Evolutionary conservation across 2,888 invertebrate genomes (phyloP).

Genomic region (Tenthredo distinguenda): DNA sequence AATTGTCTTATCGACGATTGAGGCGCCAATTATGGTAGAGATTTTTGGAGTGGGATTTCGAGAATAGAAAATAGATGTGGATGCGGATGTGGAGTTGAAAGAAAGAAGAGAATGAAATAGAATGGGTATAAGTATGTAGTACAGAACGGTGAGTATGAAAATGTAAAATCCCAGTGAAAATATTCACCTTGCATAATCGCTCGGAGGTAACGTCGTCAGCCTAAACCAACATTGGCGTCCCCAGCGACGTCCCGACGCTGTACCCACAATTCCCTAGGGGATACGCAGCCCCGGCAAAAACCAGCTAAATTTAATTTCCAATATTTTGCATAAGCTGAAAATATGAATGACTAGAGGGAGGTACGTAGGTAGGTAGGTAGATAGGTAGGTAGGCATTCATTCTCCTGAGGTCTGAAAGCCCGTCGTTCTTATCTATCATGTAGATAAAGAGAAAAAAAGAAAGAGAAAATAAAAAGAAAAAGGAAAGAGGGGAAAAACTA

Average conservation of each 20-base stretch:
- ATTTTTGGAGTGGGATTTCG: not conserved
- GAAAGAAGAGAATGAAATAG: not conserved
- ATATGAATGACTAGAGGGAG: slow-evolving; percentile 55
- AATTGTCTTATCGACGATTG: too few species aligned
- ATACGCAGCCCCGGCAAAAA: slow-evolving; percentile 53
- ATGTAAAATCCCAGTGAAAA: slow-evolving; percentile 64
- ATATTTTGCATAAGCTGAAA: slow-evolving; percentile 62
- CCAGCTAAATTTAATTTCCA: slow-evolving; percentile 66
- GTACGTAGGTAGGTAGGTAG: not conserved
- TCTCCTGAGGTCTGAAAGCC: not conserved
- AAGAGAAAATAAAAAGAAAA: not conserved
- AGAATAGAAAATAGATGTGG: not conserved
- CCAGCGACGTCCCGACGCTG: slow-evolving; percentile 44
- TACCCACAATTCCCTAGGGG: slow-evolving; percentile 46
- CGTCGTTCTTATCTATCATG: not conserved
- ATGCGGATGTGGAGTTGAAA: not conserved
- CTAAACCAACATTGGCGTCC: slow-evolving; percentile 64
- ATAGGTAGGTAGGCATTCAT: not conserved
- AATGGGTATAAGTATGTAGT: not conserved
- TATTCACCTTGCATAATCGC: slow-evolving; percentile 65
- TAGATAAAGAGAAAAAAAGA: not conserved
- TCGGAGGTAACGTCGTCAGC: slow-evolving; percentile 61
- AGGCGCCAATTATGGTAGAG: too few species aligned
- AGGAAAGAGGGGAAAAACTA: not conserved
- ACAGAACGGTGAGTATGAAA: slow-evolving; percentile 51